Base-by-base conservation (phyloP, 2,888 invertebrate genomes). In the Minunthozetes semirufus region DNA sequence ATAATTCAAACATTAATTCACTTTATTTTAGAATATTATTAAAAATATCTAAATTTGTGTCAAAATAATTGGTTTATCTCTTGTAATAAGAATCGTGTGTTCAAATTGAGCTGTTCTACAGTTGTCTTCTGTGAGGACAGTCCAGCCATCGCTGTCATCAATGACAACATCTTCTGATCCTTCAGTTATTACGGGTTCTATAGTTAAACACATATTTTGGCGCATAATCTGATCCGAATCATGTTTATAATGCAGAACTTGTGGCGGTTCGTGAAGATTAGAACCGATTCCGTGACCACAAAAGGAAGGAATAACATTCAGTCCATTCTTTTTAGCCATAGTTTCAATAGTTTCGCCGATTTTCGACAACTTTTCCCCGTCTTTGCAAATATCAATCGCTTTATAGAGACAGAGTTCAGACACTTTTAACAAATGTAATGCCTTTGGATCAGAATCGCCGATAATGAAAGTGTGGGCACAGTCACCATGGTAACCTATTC, bases 131-230 rank as follows among this genome's bases (percentile, higher is more conserved):
- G 93, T 94, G 0, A 92, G 86, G 0, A 92, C 91, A 0, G 98
- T 96, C 97, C 98, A 99, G 0, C 90, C 90, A 82, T 99, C 97
- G 72, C 90, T 88, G 19, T 92, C 85, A 15, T 29, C 50, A 76
- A 92, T 85, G 29, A 87, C 85, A 1, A 91, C 85, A 13, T 79
- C 78, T 22, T 77, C 76, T 27, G 70, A 73, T 4, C 85, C 84
- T 79, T 92, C 89, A 1, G 89, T 88, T 19, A 97, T 81, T 11
- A 91, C 89, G 13, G 97, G 97, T 81, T 97, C 96, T 73, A 97
- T 91, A 0, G 96, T 97, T 81, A 97, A 96, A 0, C 92, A 91
- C 92, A 94, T 94, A n/a, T 94, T 94, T 3, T 90, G 83, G 79
- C 86, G 81, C 94, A 95, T 94, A 5, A 76, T 70, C 0, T 90